phyloP scores from a whole-genome alignment of 2,888 invertebrate species.

The Platycheirus albimanus region DNA sequence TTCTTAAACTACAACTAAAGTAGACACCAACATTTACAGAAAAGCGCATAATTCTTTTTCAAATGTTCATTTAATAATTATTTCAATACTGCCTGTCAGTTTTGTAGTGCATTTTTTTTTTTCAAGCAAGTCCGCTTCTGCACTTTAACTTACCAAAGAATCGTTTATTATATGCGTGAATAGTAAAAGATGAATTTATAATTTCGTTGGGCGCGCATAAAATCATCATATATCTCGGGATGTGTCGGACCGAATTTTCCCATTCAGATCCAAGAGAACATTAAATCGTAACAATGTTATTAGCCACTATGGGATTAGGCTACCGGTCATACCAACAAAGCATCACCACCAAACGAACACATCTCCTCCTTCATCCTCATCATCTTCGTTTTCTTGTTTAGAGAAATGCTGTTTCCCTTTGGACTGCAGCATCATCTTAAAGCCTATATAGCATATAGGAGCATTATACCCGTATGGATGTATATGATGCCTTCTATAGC shows the following conservation, averaged over 20 bases:
- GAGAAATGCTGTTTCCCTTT: constrained; percentile 33
- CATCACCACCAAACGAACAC: constrained; percentile 55
- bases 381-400: constrained; percentile 23
- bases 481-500: background rate
- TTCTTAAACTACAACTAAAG: too few species aligned
- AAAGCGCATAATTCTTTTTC: too few species aligned
- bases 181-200: constrained; percentile 72
- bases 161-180: constrained; percentile 57
- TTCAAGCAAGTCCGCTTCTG: constrained; percentile 8
- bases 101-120: too few species aligned
- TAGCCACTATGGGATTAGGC: constrained; percentile 83
- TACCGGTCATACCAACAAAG: constrained; percentile 80
- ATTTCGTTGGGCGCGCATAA: constrained; percentile 71
- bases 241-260: constrained; percentile 68
- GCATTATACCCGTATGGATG: background rate
- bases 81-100: too few species aligned
- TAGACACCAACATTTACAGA: too few species aligned
- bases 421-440: constrained; percentile 40
- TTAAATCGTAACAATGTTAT: constrained; percentile 82
- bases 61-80: too few species aligned
- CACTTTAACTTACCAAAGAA: constrained; percentile 40
- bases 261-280: constrained; percentile 66
- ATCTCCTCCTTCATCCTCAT: constrained; percentile 34
- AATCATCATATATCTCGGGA: constrained; percentile 74
- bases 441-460: too few species aligned